These are phyloP conservation scores for Typhlomys cinereus DNA, from an alignment of 2,113 vertebrate species.

Conservation along the genomic window DNA sequence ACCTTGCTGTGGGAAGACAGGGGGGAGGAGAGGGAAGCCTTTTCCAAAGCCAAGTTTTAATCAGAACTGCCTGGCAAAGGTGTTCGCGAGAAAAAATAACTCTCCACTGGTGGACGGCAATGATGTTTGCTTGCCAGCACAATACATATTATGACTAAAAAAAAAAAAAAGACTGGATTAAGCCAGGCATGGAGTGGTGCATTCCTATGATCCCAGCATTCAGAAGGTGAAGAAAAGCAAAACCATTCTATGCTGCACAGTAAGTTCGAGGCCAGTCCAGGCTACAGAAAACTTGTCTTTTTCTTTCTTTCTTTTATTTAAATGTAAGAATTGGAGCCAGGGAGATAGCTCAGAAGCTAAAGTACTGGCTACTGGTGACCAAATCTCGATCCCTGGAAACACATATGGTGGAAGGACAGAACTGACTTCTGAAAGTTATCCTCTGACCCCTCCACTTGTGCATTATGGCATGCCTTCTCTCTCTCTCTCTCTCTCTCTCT, in stretches of 20 bases:
- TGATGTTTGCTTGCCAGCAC: neutral
- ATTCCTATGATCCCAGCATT: neutral
- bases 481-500: too few relatives aligned
- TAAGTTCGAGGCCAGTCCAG: neutral
- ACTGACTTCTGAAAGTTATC: too few relatives aligned
- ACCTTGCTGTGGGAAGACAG: constrained; percentile 51
- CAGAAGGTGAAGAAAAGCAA: neutral
- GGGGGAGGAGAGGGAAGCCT: neutral
- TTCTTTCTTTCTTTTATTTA: neutral
- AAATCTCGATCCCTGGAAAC: too few relatives aligned
- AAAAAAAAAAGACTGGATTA: neutral
- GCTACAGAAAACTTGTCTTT: neutral
- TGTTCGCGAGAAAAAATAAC: constrained; percentile 28
- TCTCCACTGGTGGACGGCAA: neutral
- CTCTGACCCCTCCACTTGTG: too few relatives aligned
- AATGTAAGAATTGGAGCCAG: too few relatives aligned
- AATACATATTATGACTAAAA: constrained; percentile 1
- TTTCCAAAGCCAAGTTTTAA: constrained; percentile 48
- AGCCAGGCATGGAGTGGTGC: neutral
- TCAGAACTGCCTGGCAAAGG: constrained; percentile 37
- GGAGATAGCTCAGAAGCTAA: too few relatives aligned
- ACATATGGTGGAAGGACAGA: too few relatives aligned
- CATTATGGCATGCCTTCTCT: too few relatives aligned
- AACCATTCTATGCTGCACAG: too few relatives aligned
- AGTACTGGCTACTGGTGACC: too few relatives aligned